phyloP scores from a whole-genome alignment of 2,113 vertebrate genomes.

The Pteropus alecto region DNA sequence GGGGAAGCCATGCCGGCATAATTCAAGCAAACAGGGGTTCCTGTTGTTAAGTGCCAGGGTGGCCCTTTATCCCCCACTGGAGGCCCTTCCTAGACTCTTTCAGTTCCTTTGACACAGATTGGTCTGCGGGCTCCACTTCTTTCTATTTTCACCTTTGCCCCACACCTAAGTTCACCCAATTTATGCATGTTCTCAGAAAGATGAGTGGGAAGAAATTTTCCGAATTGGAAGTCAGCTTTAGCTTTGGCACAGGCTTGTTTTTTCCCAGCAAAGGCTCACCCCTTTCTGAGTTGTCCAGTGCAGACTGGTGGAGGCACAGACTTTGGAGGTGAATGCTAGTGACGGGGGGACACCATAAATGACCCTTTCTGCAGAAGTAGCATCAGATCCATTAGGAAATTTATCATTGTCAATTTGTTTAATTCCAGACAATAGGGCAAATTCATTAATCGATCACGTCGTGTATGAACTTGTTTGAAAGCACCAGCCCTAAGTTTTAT shows the following conservation, averaged over 20 bases:
- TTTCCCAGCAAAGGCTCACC: not conserved
- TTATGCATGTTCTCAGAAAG: not conserved
- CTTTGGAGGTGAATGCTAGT: not conserved
- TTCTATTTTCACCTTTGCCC: not conserved
- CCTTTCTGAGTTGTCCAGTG: not conserved
- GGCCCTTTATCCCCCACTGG: not conserved
- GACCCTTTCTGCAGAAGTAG: not conserved
- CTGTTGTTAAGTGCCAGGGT: not conserved
- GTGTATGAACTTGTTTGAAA: conserved; percentile 57
- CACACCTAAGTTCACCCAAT: not conserved
- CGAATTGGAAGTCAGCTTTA: not conserved
- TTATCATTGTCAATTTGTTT: not conserved
- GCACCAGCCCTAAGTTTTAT: conserved; percentile 35
- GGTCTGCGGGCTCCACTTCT: not conserved
- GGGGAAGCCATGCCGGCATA: not conserved
- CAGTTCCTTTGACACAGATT: not conserved
- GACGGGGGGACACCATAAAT: not conserved
- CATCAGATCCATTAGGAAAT: not conserved
- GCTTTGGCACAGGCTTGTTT: not conserved
- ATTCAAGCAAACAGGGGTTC: not conserved
- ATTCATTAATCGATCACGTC: not conserved
- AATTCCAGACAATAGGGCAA: conserved; percentile 42
- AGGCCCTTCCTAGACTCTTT: not conserved
- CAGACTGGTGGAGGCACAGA: not conserved
- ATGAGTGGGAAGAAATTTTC: not conserved